Conservation (phyloP, 92 coral and sea anemone genomes). For the Blastomussa wellsi region DNA sequence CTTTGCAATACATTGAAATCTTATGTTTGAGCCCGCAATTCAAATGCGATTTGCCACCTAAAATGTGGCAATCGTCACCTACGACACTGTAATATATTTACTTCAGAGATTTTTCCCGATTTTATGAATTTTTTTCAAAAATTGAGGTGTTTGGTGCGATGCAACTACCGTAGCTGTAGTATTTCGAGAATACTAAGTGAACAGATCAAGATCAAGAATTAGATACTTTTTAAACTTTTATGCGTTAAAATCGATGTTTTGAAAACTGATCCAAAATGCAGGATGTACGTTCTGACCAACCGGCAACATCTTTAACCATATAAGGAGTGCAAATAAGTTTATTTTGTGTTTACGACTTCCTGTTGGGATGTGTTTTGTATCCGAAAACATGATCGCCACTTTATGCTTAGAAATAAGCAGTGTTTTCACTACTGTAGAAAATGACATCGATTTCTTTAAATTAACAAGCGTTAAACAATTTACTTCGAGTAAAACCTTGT, state of each 20-base stretch:
- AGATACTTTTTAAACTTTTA: background rate
- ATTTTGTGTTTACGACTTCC: background rate
- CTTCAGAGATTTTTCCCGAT: too few species aligned
- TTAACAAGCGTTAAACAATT: background rate
- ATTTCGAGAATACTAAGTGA: too few species aligned
- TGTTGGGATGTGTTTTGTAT: background rate
- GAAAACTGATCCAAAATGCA: background rate
- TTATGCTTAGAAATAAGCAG: background rate
- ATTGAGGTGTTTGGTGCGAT: too few species aligned
- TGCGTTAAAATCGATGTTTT: background rate
- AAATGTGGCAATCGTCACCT: too few species aligned
- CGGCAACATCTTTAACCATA: constrained; percentile 22
- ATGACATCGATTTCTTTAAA: background rate
- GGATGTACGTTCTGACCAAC: constrained; percentile 16
- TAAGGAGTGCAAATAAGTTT: background rate
- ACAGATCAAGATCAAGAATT: background rate
- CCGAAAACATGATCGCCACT: background rate
- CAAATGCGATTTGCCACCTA: too few species aligned
- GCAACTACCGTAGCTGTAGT: too few species aligned
- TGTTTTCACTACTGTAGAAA: background rate
- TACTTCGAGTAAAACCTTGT: background rate
- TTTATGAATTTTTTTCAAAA: too few species aligned
- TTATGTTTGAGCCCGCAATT: too few species aligned
- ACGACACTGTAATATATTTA: too few species aligned
- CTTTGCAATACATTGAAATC: too few species aligned